A percentile compares a stretch with the other conserved stretches of the same genome.
These are phyloP conservation scores for Celastrina argiolus DNA, from an alignment of 2,888 invertebrate genomes.

Conservation along the genomic window DNA sequence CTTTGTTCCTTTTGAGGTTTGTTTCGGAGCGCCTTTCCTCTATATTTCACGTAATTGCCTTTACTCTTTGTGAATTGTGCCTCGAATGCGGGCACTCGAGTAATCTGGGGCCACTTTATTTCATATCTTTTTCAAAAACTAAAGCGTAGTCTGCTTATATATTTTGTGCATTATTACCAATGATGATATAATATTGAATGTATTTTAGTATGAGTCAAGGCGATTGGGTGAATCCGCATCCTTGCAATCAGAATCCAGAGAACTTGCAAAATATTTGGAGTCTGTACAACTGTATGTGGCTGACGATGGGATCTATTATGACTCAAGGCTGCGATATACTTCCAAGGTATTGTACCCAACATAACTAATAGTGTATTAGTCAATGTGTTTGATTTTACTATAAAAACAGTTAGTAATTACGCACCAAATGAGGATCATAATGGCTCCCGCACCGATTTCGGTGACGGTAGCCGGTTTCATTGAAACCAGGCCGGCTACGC, in stretches of 20 bases:
- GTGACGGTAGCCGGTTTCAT: no score
- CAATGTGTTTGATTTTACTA: no score
- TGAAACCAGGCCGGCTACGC: no score
- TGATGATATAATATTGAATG: not conserved
- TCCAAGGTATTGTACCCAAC: slow-evolving; percentile 81
- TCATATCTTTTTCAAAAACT: not conserved
- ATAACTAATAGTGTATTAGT: not conserved
- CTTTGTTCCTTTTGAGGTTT: not conserved
- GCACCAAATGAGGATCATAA: no score
- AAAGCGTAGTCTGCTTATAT: not conserved
- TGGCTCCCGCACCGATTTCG: no score
- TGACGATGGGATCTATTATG: slow-evolving; percentile 93
- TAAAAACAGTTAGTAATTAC: no score
- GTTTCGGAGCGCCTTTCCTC: not conserved
- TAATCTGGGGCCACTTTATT: not conserved
- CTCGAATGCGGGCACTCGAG: not conserved
- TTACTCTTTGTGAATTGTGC: not conserved
- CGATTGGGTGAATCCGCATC: slow-evolving; percentile 96
- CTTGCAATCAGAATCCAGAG: slow-evolving; percentile 89
- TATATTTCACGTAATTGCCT: not conserved
- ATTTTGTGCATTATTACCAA: not conserved
- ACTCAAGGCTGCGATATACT: slow-evolving; percentile 95
- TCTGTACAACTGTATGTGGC: slow-evolving; percentile 93
- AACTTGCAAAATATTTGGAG: slow-evolving; percentile 93
- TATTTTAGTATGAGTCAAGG: slow-evolving; percentile 87